These are phyloP conservation scores for Drosophila siamana DNA, from an alignment of 2,888 invertebrate species.

Conservation along the genomic window DNA sequence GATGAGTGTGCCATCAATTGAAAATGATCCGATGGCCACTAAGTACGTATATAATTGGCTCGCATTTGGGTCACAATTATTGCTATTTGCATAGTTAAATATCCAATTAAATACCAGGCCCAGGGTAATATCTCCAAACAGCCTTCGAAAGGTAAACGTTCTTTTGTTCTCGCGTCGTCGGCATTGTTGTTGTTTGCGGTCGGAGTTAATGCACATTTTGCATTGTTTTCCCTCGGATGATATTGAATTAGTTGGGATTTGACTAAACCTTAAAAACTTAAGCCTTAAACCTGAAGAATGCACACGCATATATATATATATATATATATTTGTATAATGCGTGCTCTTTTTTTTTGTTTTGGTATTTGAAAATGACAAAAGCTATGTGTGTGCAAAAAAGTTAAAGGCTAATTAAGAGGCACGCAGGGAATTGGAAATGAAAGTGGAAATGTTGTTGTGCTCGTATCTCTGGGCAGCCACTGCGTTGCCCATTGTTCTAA, in stretches of 20 bases:
- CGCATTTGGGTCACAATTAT: background rate
- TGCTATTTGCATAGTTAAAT: conserved; percentile 28
- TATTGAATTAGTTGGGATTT: conserved; percentile 3
- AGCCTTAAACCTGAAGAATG: conserved; percentile 2
- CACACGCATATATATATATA: background rate
- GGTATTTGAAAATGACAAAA: too few relatives aligned
- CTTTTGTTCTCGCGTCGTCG: conserved; percentile 5
- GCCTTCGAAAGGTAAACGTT: conserved; percentile 25
- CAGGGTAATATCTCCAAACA: conserved; percentile 15
- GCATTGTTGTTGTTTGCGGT: too few relatives aligned
- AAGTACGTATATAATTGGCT: conserved; percentile 5
- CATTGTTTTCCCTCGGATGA: conserved; percentile 24
- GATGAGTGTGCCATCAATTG: background rate
- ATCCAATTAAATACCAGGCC: conserved; percentile 28
- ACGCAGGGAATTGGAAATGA: background rate
- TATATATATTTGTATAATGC: too few relatives aligned
- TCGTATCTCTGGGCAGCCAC: conserved; percentile 30
- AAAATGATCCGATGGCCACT: background rate
- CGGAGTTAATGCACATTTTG: conserved; percentile 23
- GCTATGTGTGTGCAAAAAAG: too few relatives aligned
- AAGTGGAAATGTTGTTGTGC: background rate
- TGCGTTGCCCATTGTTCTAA: conserved; percentile 51
- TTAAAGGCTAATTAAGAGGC: conserved; percentile 2
- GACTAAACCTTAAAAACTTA: background rate
- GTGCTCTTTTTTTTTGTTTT: too few relatives aligned